Conservation (phyloP, 2,797 vertebrate genomes). For the Danio kyathit region DNA sequence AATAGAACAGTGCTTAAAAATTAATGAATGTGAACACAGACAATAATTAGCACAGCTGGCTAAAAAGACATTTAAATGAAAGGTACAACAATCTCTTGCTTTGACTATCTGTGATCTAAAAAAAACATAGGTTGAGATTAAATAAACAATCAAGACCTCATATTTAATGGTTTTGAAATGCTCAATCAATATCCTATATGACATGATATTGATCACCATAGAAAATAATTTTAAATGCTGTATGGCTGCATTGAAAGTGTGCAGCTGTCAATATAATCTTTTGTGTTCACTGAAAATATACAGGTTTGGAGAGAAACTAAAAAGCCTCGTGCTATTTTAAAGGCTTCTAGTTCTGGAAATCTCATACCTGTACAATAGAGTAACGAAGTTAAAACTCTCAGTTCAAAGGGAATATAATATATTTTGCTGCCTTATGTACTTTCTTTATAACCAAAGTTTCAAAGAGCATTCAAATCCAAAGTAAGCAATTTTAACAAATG, state of each 20-base stretch:
- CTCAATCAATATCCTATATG: background rate
- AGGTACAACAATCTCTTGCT: background rate
- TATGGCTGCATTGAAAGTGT: background rate
- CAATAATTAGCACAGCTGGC: conserved; percentile 17
- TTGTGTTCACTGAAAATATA: conserved; percentile 1
- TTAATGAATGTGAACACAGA: conserved; percentile 9
- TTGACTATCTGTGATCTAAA: conserved; percentile 1
- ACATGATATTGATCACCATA: background rate
- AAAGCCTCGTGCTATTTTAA: background rate
- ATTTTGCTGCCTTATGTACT: too few species aligned
- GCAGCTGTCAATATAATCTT: background rate
- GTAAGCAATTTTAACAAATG: too few species aligned
- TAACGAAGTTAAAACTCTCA: too few species aligned
- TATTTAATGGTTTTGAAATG: background rate
- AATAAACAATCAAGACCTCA: background rate
- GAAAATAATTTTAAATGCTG: background rate
- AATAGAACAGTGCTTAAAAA: conserved; percentile 17
- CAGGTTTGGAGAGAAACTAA: background rate
- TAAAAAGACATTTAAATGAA: conserved; percentile 10
- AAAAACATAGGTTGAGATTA: background rate
- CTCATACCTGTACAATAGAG: background rate
- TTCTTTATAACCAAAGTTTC: too few species aligned
- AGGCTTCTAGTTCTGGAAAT: background rate
- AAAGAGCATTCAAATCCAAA: too few species aligned
- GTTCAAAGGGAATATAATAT: too few species aligned